These are phyloP conservation scores for Styela plicata DNA, from an alignment of 23 tunicate genomes.

Conservation along the genomic window DNA sequence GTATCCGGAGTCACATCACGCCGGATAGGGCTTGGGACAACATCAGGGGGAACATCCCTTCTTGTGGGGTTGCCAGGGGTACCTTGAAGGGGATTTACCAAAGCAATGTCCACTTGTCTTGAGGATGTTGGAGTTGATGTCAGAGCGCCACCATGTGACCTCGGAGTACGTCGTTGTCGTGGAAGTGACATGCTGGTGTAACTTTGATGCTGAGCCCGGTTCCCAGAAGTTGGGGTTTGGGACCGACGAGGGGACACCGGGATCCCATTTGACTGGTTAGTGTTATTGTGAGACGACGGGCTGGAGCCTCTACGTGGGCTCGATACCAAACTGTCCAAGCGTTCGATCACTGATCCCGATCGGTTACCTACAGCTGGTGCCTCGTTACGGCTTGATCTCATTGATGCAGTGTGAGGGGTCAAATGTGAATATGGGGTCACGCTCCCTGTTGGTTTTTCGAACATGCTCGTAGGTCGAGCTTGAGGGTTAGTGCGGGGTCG, in stretches of 20 bases:
- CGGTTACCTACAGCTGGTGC: not conserved
- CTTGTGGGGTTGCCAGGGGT: slow-evolving; percentile 34
- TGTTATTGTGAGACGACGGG: slow-evolving; percentile 14
- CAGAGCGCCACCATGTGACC: slow-evolving; percentile 24
- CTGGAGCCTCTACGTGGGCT: slow-evolving; percentile 40
- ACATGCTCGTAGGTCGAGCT: slow-evolving; percentile 20
- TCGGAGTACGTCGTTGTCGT: slow-evolving; percentile 5
- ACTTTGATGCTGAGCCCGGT: slow-evolving; percentile 9
- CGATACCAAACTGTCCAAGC: slow-evolving; percentile 62
- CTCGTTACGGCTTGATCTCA: slow-evolving; percentile 7
- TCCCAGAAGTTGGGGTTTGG: slow-evolving; percentile 26
- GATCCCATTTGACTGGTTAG: slow-evolving; percentile 21
- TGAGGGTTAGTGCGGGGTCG: slow-evolving; percentile 25
- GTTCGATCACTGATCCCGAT: slow-evolving; percentile 35
- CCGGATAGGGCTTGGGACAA: slow-evolving; percentile 62
- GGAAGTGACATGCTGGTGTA: slow-evolving; percentile 24
- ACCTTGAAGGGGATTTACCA: slow-evolving; percentile 36
- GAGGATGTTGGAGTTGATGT: slow-evolving; percentile 77
- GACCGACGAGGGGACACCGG: not conserved
- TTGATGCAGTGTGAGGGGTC: not conserved
- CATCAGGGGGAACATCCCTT: slow-evolving; percentile 71
- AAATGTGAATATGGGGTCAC: slow-evolving; percentile 17
- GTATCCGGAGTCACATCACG: slow-evolving; percentile 75
- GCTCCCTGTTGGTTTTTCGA: slow-evolving; percentile 25
- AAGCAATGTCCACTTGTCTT: slow-evolving; percentile 32